Evolutionary conservation across 2,113 vertebrate genomes (phyloP), one percentile per base, ranked within the genome.

Genomic region (Nesogale talazaci): DNA sequence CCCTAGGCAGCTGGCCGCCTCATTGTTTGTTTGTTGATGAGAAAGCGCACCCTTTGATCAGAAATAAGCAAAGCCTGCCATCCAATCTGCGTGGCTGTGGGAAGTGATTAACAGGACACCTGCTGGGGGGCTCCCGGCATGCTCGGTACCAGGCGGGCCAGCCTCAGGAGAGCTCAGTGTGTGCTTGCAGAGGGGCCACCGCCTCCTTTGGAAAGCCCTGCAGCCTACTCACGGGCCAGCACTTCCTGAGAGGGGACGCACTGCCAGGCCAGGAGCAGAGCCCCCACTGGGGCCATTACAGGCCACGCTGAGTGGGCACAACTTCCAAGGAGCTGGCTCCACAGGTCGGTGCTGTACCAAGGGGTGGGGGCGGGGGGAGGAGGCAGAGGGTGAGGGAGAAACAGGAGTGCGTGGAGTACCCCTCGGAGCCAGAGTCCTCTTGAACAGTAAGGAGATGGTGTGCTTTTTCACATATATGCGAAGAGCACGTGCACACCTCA

Each of bases 31-130:
- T 92, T 95, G 82, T 77, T 93, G 56, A 92, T 85, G 67, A 84
- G 38, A 78, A 74, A 74, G 70, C 61, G 4, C 42, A 46, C 89
- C 46, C 46, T 89, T 89, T 86, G 89, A 80, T 63, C 27, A 92
- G 80, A 96, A 92, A 92, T 76, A 93, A 94, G 89, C 80, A 83
- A 95, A 94, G 72, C 85, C 67, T 91, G 90, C 75, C 63, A 61
- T 40, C 38, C 31, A 57, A 57, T 70, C 91, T 92, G 79, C 10
- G 4, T 40, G 74, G 63, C 76, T 90, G 27, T 36, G 86, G 91
- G 75, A 77, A 27, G 20, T 1, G n/a, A 92, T 25, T 76, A 74
- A 93, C 70, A 72, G 12, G 20, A 59, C 11, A 23, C 78, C n/a
- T 0, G 22, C 75, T 65, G 72, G 27, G 56, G 79, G 72, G 0